These are phyloP conservation scores for Orchesellides sinensis DNA, from an alignment of 2,888 invertebrate species.

Conservation along the genomic window DNA sequence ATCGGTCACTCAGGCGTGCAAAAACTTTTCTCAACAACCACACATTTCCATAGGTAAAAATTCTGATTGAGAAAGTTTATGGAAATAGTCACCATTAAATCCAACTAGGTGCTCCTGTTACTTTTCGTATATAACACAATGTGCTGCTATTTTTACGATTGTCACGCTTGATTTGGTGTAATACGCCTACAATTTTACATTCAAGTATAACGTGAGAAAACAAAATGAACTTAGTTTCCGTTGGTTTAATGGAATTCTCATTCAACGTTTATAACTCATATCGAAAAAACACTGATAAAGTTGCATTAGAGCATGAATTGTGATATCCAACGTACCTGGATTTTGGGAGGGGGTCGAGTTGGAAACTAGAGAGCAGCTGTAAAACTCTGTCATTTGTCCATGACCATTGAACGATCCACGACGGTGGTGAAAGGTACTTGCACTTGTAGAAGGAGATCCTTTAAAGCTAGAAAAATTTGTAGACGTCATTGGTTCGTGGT, in stretches of 20 bases:
- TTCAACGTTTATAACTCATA: no score
- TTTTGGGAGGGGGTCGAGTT: conserved; percentile 70
- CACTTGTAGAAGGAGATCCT: conserved; percentile 45
- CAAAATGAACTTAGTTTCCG: no score
- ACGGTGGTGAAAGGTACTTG: conserved; percentile 48
- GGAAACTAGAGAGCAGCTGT: conserved; percentile 72
- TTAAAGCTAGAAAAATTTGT: conserved; percentile 60
- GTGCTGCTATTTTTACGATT: no score
- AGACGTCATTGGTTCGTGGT: conserved; percentile 31
- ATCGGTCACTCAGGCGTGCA: conserved; percentile 35
- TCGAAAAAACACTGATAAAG: no score
- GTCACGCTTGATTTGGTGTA: not conserved
- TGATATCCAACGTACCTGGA: no score
- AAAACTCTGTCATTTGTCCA: conserved; percentile 73
- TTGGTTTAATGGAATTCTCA: no score
- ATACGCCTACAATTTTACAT: no score
- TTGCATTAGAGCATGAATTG: no score
- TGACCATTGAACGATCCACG: conserved; percentile 47
- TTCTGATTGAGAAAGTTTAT: conserved; percentile 6
- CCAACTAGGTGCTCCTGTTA: no score
- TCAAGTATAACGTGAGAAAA: no score
- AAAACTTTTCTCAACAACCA: conserved; percentile 33
- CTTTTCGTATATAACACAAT: no score
- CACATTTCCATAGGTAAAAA: conserved; percentile 28
- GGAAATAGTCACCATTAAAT: conserved; percentile 24